These are phyloP conservation scores for Syngnathus floridae DNA, from an alignment of 2,113 vertebrate species.

Conservation along the genomic window DNA sequence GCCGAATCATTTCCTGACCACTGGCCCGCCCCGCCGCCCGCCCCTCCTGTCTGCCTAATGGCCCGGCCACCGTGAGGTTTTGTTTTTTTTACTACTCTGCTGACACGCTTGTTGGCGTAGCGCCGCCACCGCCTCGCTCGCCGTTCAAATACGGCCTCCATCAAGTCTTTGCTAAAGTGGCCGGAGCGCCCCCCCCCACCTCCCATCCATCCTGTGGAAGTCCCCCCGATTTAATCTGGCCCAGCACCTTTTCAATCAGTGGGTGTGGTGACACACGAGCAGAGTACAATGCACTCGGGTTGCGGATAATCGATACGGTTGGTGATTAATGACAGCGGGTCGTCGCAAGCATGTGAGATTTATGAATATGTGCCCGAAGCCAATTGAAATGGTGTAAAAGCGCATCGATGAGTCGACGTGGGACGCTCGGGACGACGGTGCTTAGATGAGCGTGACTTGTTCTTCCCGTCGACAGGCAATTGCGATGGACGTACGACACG, in stretches of 20 bases:
- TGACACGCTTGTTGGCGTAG: slow-evolving; percentile 44
- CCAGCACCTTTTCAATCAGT: slow-evolving; percentile 56
- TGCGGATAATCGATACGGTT: slow-evolving; percentile 42
- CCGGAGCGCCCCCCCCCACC: background rate
- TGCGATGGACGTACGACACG: no score
- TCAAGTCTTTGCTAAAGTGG: slow-evolving; percentile 33
- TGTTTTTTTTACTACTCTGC: slow-evolving; percentile 33
- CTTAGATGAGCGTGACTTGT: no score
- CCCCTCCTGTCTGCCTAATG: slow-evolving; percentile 39
- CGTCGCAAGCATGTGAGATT: no score
- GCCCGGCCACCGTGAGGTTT: slow-evolving; percentile 39
- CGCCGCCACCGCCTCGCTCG: slow-evolving; percentile 33
- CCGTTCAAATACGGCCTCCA: background rate
- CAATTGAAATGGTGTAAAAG: no score
- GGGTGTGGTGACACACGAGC: slow-evolving; percentile 41
- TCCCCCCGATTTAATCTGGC: slow-evolving; percentile 51
- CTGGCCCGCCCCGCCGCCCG: slow-evolving; percentile 6
- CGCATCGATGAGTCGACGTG: background rate
- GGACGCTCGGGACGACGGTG: no score
- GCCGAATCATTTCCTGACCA: slow-evolving; percentile 8
- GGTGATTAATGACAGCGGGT: slow-evolving; percentile 10
- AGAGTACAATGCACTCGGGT: slow-evolving; percentile 60
- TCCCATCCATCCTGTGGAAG: no score
- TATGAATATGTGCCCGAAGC: no score
- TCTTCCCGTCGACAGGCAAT: no score